Evolutionary conservation across 2,113 vertebrate species (phyloP), one percentile per base, ranked within the genome.

Genomic region (Lynx canadensis): DNA sequence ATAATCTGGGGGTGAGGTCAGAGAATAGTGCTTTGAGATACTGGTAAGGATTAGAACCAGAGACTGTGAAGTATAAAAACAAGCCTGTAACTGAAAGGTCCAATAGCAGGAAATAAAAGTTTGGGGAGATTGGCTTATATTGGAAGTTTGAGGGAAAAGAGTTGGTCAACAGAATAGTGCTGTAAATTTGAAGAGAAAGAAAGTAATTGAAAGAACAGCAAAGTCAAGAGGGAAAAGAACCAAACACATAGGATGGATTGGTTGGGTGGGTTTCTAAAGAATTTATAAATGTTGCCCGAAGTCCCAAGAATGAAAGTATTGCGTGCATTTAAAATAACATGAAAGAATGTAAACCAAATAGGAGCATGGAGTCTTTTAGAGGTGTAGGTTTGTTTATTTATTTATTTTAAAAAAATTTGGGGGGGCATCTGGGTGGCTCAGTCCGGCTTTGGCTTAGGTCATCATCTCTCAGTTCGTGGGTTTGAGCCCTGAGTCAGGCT

Each of bases 221-320:
- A 84, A 86, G 25, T 80, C 41, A 45, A 71, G 36, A 82, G 33
- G n/a, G 31, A 76, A 87, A 60, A 94, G 80, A 21, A 57, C 19
- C 66, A 91, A 85, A 84, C 19, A 69, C 79, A 93, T 21, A 79
- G 57, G 52, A 71, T 65, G 25, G 48, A 60, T 5, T 60, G 66
- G 8, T 3, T n/a, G 31, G 9, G 14, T 55, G n/a, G 29, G 38
- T 78, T 69, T 69, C 60, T 52, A 76, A 65, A 78, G n/a, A 89
- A 93, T 12, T 91, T 86, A 68, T 29, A 82, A 74, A 63, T 36
- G n/a, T 68, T 65, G 48, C 63, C 63, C 66, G 3, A 66, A 31
- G 63, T 83, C 80, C 90, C 65, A 85, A 81, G 73, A 93, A 94
- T 69, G 4, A 87, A 95, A 95, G 9, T 76, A 76, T 21, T 73